These are phyloP conservation scores for Apodemia duryi DNA, from an alignment of 2,888 invertebrate genomes.

Conservation along the genomic window DNA sequence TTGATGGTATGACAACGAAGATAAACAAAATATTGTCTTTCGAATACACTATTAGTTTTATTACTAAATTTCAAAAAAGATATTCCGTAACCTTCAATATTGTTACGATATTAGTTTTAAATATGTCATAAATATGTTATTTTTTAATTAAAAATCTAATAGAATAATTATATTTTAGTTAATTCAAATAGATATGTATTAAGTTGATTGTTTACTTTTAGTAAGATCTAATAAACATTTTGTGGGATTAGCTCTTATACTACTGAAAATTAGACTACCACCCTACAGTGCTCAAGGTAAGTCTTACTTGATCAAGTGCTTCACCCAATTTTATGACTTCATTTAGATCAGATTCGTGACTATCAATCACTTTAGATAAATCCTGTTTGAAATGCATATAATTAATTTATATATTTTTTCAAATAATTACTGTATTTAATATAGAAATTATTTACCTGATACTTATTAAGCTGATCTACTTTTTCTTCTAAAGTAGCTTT, in stretches of 20 bases:
- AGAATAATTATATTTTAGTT: conserved; percentile 25
- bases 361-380: conserved; percentile 86
- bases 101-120: conserved; percentile 27
- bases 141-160: not conserved
- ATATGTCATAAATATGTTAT: conserved; percentile 16
- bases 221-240: conserved; percentile 35
- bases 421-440: conserved; percentile 6
- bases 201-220: conserved; percentile 13
- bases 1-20: not conserved
- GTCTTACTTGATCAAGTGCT: conserved; percentile 88
- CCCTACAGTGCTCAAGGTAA: conserved; percentile 58
- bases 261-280: conserved; percentile 70
- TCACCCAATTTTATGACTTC: conserved; percentile 87
- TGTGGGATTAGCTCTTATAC: conserved; percentile 56
- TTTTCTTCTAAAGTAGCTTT: conserved; percentile 94
- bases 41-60: not conserved
- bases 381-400: conserved; percentile 80
- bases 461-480: conserved; percentile 92
- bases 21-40: not conserved
- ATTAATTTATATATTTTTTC: conserved; percentile 33
- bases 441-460: conserved; percentile 82
- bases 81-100: conserved; percentile 12
- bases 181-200: conserved; percentile 13
- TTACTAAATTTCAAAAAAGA: not conserved
- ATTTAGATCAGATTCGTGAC: conserved; percentile 84